These are phyloP conservation scores for Danio aesculapii DNA, from an alignment of 2,797 vertebrate genomes.

Conservation along the genomic window DNA sequence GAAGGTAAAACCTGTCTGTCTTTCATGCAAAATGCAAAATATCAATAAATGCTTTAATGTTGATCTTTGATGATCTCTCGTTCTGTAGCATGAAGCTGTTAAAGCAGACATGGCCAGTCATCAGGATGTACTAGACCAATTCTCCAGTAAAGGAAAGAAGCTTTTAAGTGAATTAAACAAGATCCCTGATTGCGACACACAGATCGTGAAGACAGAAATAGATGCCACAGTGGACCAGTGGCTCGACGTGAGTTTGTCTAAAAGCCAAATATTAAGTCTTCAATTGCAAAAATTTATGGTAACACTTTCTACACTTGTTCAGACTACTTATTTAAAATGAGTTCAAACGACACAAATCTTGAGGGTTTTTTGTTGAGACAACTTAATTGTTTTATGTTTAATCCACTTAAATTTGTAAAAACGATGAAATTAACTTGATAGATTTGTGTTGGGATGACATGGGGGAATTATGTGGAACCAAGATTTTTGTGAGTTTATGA, in stretches of 20 bases:
- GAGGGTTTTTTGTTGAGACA: no score
- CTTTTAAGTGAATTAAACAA: conserved; percentile 89
- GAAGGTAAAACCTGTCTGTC: conserved; percentile 79
- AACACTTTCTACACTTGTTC: no score
- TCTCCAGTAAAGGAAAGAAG: conserved; percentile 91
- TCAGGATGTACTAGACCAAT: conserved; percentile 88
- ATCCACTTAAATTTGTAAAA: no score
- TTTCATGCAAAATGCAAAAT: background rate
- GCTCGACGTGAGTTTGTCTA: conserved; percentile 89
- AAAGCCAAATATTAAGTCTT: background rate
- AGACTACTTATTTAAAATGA: no score
- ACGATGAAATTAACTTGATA: no score
- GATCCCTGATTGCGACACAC: conserved; percentile 84
- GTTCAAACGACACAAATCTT: no score
- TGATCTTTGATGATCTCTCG: conserved; percentile 6
- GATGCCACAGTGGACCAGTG: conserved; percentile 91
- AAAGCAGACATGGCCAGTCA: conserved; percentile 85
- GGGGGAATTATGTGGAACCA: no score
- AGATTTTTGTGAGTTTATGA: no score
- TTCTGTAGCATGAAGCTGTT: conserved; percentile 86
- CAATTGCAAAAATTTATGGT: background rate
- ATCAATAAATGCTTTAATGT: background rate
- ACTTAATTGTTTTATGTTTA: no score
- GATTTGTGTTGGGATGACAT: no score
- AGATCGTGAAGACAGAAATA: conserved; percentile 85